Evolutionary conservation across 2,113 vertebrate species (phyloP).

Genomic region (Noturus placidus): DNA sequence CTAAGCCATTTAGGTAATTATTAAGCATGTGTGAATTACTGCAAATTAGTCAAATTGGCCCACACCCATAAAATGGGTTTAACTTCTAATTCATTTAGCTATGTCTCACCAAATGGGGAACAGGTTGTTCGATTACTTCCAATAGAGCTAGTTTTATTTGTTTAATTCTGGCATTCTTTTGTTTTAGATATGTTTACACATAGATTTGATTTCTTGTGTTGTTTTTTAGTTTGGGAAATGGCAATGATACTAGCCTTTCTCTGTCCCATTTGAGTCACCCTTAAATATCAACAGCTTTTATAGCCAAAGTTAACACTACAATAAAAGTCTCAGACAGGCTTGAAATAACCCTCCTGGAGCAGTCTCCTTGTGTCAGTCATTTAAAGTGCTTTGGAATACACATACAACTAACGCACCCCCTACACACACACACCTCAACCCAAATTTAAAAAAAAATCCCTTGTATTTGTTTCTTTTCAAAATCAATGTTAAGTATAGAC

Average conservation of each 20-base stretch:
- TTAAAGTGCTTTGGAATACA: conserved; percentile 34
- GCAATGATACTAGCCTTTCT: conserved; percentile 37
- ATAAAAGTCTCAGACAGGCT: conserved; percentile 51
- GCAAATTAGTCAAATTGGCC: conserved; percentile 58
- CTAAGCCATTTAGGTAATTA: conserved; percentile 50
- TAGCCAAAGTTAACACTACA: conserved; percentile 48
- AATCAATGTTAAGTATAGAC: conserved; percentile 19
- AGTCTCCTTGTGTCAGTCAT: conserved; percentile 37
- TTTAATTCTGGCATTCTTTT: conserved; percentile 33
- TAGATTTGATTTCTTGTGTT: conserved; percentile 46
- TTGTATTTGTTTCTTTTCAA: conserved; percentile 23
- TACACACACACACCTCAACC: neutral
- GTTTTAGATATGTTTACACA: conserved; percentile 47
- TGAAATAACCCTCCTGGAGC: conserved; percentile 43
- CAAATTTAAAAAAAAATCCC: neutral
- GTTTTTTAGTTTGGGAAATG: conserved; percentile 50
- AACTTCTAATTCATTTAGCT: conserved; percentile 52
- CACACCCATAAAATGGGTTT: conserved; percentile 44
- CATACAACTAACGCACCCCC: neutral
- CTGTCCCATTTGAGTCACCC: conserved; percentile 46
- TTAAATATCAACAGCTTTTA: conserved; percentile 57
- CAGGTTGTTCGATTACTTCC: conserved; percentile 17
- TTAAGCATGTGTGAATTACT: conserved; percentile 55
- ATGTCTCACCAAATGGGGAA: conserved; percentile 51
- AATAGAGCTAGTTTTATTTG: conserved; percentile 26